A percentile compares a stretch with the other conserved stretches of the same genome.
These are phyloP conservation scores for Steinernema scapterisci DNA, from an alignment of 2,888 invertebrate species.

Conservation along the genomic window DNA sequence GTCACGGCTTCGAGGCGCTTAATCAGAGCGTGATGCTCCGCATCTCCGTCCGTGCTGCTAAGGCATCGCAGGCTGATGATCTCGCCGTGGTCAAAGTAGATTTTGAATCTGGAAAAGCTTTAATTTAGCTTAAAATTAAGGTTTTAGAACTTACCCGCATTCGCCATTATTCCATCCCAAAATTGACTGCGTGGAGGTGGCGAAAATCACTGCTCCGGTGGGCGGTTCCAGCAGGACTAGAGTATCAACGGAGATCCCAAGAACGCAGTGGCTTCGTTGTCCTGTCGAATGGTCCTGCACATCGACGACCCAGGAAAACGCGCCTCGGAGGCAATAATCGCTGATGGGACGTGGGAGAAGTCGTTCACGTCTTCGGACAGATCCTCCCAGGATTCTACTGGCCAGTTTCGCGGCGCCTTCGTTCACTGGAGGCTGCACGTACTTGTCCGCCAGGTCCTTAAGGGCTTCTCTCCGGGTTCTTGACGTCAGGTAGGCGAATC, in stretches of 20 bases:
- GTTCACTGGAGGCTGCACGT: slow-evolving; percentile 64
- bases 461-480: slow-evolving; percentile 92
- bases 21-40: slow-evolving; percentile 78
- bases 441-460: slow-evolving; percentile 75
- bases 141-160: slow-evolving; percentile 39
- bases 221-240: slow-evolving; percentile 84
- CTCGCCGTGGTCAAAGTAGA: slow-evolving; percentile 90
- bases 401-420: slow-evolving; percentile 65
- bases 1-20: slow-evolving; percentile 82
- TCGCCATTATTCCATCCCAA: slow-evolving; percentile 76
- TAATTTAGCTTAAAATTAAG: neutral
- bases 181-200: slow-evolving; percentile 81
- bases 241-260: slow-evolving; percentile 85
- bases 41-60: slow-evolving; percentile 73
- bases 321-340: slow-evolving; percentile 68
- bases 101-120: slow-evolving; percentile 49
- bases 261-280: slow-evolving; percentile 69
- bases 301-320: slow-evolving; percentile 70
- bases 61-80: slow-evolving; percentile 78
- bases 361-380: slow-evolving; percentile 75
- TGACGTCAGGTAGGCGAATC: slow-evolving; percentile 94
- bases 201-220: slow-evolving; percentile 82
- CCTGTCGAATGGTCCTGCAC: slow-evolving; percentile 68
- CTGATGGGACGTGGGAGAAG: slow-evolving; percentile 77
- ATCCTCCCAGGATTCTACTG: slow-evolving; percentile 65